These are phyloP conservation scores for Mythimna albipuncta DNA, from an alignment of 2,888 invertebrate species.

Conservation along the genomic window DNA sequence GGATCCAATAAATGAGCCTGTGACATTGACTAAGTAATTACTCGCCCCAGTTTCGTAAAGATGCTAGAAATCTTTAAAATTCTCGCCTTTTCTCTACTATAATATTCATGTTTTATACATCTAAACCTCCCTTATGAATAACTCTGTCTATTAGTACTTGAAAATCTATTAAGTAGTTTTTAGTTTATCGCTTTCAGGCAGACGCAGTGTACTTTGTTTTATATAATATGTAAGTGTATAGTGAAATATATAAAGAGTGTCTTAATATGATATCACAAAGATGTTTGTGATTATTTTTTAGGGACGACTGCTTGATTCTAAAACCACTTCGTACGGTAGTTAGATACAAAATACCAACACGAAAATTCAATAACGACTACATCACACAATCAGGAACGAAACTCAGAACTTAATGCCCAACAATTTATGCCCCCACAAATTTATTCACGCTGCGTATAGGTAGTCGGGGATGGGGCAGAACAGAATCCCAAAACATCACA, in stretches of 20 bases:
- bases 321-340: slow-evolving; percentile 1
- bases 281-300: background rate
- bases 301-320: background rate
- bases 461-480: slow-evolving; percentile 66
- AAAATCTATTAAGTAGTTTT: no score
- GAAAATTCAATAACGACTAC: slow-evolving; percentile 40
- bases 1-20: background rate
- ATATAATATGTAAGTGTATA: no score
- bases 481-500: slow-evolving; percentile 77
- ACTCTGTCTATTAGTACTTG: no score
- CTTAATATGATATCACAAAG: background rate
- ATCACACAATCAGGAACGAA: slow-evolving; percentile 56
- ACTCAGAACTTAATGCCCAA: slow-evolving; percentile 57
- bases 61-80: no score
- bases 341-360: slow-evolving; percentile 4
- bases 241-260: background rate
- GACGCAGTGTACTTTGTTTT: no score
- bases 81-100: no score
- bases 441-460: slow-evolving; percentile 65
- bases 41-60: no score
- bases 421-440: slow-evolving; percentile 63
- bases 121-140: no score
- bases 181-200: no score
- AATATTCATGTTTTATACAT: no score
- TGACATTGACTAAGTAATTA: no score